phyloP scores from a whole-genome alignment of 2,113 vertebrate genomes.

The Gobius niger region DNA sequence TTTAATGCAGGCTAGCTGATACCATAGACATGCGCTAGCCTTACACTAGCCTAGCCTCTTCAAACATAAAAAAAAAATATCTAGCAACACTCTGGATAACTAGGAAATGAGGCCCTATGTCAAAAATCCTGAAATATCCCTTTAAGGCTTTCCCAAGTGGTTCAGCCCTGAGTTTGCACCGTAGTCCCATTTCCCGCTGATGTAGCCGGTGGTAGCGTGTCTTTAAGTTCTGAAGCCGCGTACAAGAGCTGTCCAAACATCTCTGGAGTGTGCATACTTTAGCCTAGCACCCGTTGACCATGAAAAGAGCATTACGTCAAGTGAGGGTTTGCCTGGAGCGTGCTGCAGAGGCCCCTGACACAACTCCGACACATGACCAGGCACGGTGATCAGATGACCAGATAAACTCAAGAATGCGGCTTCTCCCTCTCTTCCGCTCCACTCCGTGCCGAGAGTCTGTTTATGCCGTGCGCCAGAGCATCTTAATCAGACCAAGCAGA shows the following conservation, averaged over 20 bases:
- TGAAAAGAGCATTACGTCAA: constrained; percentile 8
- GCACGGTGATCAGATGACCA: constrained; percentile 72
- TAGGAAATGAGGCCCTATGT: no score
- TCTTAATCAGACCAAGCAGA: constrained; percentile 45
- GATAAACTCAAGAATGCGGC: constrained; percentile 67
- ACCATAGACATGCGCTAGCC: no score
- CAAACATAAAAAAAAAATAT: no score
- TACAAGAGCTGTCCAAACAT: not conserved
- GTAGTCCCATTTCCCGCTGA: no score
- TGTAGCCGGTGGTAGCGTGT: no score
- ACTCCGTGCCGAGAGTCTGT: constrained; percentile 28
- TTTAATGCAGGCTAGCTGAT: no score
- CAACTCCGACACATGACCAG: constrained; percentile 63
- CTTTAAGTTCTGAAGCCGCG: not conserved
- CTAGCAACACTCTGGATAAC: no score
- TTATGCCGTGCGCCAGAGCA: constrained; percentile 16
- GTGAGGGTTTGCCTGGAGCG: constrained; percentile 48
- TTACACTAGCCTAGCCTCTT: no score
- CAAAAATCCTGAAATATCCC: no score
- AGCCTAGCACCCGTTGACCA: not conserved
- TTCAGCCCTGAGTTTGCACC: no score
- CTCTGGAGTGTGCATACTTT: not conserved
- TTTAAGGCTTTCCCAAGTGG: no score
- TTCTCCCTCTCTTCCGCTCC: constrained; percentile 49
- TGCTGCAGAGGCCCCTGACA: constrained; percentile 25